phyloP scores from a whole-genome alignment of 2,113 vertebrate species.

The Lamprotornis superbus region DNA sequence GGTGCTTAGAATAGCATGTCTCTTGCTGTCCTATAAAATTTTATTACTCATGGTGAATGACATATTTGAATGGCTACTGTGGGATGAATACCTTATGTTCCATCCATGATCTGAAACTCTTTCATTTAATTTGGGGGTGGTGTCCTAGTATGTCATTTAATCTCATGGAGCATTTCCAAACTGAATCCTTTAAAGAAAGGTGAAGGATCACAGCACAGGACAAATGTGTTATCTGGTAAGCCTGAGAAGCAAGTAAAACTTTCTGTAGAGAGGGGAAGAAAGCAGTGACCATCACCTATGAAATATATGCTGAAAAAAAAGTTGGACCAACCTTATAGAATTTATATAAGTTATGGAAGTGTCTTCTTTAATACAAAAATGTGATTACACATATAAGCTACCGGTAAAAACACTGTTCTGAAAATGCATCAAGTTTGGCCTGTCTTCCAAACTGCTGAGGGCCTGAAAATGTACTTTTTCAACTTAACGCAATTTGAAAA shows the following conservation, averaged over 20 bases:
- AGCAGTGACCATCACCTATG: background rate
- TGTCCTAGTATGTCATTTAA: background rate
- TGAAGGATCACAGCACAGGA: background rate
- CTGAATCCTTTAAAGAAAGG: background rate
- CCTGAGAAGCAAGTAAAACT: background rate
- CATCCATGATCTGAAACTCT: background rate
- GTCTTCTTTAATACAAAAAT: background rate
- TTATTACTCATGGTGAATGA: conserved; percentile 14
- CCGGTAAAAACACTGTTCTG: background rate
- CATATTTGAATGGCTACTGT: background rate
- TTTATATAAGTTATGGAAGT: background rate
- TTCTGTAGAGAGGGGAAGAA: background rate
- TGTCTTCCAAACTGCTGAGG: background rate
- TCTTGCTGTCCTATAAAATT: conserved; percentile 28
- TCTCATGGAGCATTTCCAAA: background rate
- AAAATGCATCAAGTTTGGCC: background rate
- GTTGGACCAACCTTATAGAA: background rate
- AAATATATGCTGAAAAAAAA: background rate
- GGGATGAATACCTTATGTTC: conserved; percentile 44
- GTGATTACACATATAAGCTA: background rate
- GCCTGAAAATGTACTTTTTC: background rate
- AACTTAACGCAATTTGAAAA: background rate
- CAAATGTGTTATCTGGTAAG: background rate
- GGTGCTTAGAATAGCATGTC: background rate
- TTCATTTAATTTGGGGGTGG: background rate